These are phyloP conservation scores for Rhagophthalmus giganteus DNA, from an alignment of 2,888 invertebrate genomes.

Conservation along the genomic window DNA sequence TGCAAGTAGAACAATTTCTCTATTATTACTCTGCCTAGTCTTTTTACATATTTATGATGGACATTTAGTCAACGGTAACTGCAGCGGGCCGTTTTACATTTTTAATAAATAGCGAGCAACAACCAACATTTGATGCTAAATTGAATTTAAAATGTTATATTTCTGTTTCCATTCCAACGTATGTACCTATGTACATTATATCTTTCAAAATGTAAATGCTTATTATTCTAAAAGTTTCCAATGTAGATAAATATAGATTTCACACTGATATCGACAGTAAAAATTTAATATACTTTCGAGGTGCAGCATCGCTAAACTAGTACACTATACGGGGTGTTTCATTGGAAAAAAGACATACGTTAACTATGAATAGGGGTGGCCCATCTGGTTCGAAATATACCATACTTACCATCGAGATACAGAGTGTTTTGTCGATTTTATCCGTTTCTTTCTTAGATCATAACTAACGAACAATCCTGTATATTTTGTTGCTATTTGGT, in stretches of 20 bases:
- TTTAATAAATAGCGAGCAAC: slow-evolving; percentile 18
- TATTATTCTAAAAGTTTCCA: too few species aligned
- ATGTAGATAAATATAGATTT: slow-evolving; percentile 17
- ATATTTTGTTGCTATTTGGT: too few species aligned
- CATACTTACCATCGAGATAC: too few species aligned
- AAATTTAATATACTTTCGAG: too few species aligned
- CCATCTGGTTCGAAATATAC: too few species aligned
- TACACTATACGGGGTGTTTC: not conserved
- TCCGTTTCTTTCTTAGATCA: too few species aligned
- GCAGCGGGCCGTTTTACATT: slow-evolving; percentile 13
- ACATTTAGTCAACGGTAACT: slow-evolving; percentile 3
- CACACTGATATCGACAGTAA: too few species aligned
- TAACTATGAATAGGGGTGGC: too few species aligned
- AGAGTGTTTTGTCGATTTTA: too few species aligned
- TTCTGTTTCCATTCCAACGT: slow-evolving; percentile 16
- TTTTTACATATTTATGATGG: not conserved
- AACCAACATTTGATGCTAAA: slow-evolving; percentile 18
- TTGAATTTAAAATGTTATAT: slow-evolving; percentile 21
- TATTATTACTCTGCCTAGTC: not conserved
- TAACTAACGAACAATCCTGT: too few species aligned
- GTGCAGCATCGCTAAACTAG: not conserved
- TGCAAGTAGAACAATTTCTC: slow-evolving; percentile 9
- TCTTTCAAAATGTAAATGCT: too few species aligned
- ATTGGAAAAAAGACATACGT: too few species aligned
- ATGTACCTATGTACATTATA: slow-evolving; percentile 1